Evolutionary conservation across 2,888 invertebrate species (phyloP).

Genomic region (Ferdinandea cuprea): DNA sequence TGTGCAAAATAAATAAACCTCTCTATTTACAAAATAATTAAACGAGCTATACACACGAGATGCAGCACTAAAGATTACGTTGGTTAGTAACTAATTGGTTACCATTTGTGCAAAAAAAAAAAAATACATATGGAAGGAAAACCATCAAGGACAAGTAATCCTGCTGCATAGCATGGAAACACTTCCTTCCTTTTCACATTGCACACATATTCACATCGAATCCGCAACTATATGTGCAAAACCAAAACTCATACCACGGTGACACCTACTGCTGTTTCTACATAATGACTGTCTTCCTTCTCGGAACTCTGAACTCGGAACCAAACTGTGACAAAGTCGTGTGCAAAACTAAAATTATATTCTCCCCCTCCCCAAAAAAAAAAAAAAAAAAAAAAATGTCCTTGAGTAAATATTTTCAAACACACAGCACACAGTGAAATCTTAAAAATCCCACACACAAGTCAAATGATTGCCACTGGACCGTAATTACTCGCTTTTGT

Average conservation of each 20-base stretch:
- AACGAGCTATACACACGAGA: conserved; percentile 26
- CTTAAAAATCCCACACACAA: conserved; percentile 51
- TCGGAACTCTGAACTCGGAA: conserved; percentile 34
- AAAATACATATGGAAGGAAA: not conserved
- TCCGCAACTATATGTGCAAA: too few relatives aligned
- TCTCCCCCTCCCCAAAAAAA: too few relatives aligned
- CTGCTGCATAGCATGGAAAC: conserved; percentile 51
- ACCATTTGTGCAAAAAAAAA: conserved; percentile 45
- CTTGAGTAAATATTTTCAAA: conserved; percentile 39
- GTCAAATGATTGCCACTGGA: conserved; percentile 29
- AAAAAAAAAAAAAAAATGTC: too few relatives aligned
- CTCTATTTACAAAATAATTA: conserved; percentile 60
- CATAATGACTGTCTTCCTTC: conserved; percentile 48
- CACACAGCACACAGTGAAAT: conserved; percentile 35
- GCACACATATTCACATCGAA: not conserved
- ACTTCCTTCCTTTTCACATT: conserved; percentile 52
- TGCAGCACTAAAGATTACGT: not conserved
- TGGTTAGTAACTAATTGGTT: conserved; percentile 65
- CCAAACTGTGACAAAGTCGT: conserved; percentile 35
- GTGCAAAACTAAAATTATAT: conserved; percentile 56
- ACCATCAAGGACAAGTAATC: conserved; percentile 30
- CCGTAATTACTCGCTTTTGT: conserved; percentile 49
- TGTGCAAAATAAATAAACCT: conserved; percentile 26
- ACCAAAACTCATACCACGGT: conserved; percentile 38
- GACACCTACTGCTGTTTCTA: conserved; percentile 57